Percentiles rank a stretch among this genome's conserved stretches.
These are phyloP conservation scores for Parascotia fuliginaria DNA, from an alignment of 2,888 invertebrate species.

Conservation along the genomic window DNA sequence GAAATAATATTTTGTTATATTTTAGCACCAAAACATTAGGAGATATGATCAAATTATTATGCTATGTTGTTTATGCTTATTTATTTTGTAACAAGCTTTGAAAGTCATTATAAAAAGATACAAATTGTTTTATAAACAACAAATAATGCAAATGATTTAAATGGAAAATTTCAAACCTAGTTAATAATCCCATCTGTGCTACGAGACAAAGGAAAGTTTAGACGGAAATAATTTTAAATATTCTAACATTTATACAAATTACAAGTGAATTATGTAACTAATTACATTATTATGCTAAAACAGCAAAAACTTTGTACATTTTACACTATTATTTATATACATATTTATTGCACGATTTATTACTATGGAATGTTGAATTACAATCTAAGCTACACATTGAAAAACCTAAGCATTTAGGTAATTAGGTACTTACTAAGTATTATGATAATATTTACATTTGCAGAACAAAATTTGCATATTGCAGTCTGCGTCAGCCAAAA, in stretches of 20 bases:
- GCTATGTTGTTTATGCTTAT: conserved; percentile 17
- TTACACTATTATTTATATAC: conserved; percentile 50
- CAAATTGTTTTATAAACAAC: no score
- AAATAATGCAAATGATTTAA: no score
- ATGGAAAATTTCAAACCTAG: conserved; percentile 4
- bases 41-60: conserved; percentile 53
- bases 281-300: conserved; percentile 8
- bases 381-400: conserved; percentile 39
- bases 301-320: conserved; percentile 40
- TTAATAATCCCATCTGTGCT: conserved; percentile 29
- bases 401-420: conserved; percentile 34
- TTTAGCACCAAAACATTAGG: conserved; percentile 78
- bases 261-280: conserved; percentile 18
- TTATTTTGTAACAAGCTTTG: conserved; percentile 9
- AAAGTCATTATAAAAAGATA: no score
- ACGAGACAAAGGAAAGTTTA: conserved; percentile 22
- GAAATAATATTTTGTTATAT: conserved; percentile 48
- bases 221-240: conserved; percentile 15
- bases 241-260: conserved; percentile 29
- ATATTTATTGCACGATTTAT: conserved; percentile 63
- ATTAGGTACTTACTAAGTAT: no score
- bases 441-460: conserved; percentile 29
- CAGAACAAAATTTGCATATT: conserved; percentile 6
- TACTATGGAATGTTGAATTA: conserved; percentile 79
- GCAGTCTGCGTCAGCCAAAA: conserved; percentile 9